Evolutionary conservation across 2,888 invertebrate genomes (phyloP).

Genomic region (Yponomeuta plumbellus): DNA sequence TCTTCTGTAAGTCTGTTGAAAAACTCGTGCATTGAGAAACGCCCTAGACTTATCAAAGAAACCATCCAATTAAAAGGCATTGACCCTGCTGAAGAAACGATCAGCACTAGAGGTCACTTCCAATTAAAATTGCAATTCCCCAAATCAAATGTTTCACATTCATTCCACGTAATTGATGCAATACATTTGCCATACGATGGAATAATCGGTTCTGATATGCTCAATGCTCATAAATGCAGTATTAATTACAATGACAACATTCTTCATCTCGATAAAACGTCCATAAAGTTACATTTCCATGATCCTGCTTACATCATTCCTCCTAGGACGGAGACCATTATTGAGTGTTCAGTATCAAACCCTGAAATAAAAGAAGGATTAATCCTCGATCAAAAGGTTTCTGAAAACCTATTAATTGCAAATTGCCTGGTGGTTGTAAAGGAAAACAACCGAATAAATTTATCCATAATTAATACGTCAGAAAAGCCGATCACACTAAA

Average conservation of each 20-base stretch:
- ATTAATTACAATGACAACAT: neutral
- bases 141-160: neutral
- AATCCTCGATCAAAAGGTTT: neutral
- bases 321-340: conserved; percentile 8
- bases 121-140: neutral
- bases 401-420: neutral
- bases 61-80: conserved; percentile 7
- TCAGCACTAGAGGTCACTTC: neutral
- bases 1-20: conserved; percentile 8
- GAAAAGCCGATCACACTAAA: neutral
- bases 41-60: neutral
- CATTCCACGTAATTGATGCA: neutral
- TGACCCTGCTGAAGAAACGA: neutral
- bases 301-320: conserved; percentile 1
- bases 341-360: conserved; percentile 2
- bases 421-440: conserved; percentile 3
- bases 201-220: conserved; percentile 4
- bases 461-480: neutral
- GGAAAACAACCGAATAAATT: conserved; percentile 1
- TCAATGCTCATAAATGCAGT: neutral
- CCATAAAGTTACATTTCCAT: neutral
- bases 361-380: neutral
- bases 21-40: neutral
- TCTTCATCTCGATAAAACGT: neutral
- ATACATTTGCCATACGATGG: neutral